Conservation (phyloP, 2,113 vertebrate genomes). For the Lagopus leucura region DNA sequence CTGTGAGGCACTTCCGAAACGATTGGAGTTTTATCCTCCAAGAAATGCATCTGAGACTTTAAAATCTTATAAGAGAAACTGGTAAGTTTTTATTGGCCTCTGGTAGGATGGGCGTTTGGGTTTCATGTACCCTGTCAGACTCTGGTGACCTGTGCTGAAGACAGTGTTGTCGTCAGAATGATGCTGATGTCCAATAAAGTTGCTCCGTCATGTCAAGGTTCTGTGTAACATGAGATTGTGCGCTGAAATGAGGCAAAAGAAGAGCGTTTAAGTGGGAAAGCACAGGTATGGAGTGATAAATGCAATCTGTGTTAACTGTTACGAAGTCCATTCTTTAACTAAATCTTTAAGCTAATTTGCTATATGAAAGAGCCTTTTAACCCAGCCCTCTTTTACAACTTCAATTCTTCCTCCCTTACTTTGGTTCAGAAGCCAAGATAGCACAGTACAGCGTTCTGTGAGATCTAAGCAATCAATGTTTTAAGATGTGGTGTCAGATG, state of each 20-base stretch:
- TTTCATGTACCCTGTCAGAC: not conserved
- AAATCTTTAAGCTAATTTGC: not conserved
- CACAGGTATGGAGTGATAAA: not conserved
- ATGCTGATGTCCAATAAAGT: rapidly evolving
- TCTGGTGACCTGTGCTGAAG: not conserved
- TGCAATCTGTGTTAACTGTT: not conserved
- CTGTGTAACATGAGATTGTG: rapidly evolving
- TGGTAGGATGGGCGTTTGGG: not conserved
- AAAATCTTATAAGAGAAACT: not conserved
- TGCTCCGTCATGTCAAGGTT: rapidly evolving
- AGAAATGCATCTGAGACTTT: not conserved
- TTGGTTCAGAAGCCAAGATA: not conserved
- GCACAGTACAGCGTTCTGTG: rapidly evolving
- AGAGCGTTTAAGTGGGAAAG: not conserved
- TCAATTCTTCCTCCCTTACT: not conserved
- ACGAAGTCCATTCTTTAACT: not conserved
- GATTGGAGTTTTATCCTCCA: not conserved
- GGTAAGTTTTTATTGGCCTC: not conserved
- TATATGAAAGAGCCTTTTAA: not conserved
- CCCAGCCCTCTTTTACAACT: not conserved
- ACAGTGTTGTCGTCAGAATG: not conserved
- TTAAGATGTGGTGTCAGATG: not conserved
- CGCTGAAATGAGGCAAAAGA: not conserved
- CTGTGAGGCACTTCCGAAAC: not conserved
- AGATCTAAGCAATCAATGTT: rapidly evolving